Percentiles rank a stretch among this genome's conserved stretches.
These are phyloP conservation scores for Platichthys flesus DNA, from an alignment of 2,113 vertebrate species.

Conservation along the genomic window DNA sequence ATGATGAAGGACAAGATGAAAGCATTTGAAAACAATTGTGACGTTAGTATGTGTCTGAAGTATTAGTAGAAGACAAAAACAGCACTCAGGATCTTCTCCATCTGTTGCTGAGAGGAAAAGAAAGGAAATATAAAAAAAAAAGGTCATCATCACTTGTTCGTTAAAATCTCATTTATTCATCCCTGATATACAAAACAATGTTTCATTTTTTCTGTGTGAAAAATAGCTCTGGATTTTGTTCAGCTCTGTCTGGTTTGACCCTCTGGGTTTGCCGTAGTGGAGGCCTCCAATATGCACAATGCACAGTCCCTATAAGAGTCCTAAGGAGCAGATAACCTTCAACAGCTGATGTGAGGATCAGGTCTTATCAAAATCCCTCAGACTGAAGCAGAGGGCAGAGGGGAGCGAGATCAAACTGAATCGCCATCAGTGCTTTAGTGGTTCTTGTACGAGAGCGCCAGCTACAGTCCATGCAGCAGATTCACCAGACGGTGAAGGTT, in stretches of 20 bases:
- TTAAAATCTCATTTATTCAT: slow-evolving; percentile 84
- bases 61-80: background rate
- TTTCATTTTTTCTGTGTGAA: slow-evolving; percentile 67
- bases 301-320: slow-evolving; percentile 33
- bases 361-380: slow-evolving; percentile 40
- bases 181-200: slow-evolving; percentile 80
- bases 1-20: slow-evolving; percentile 12
- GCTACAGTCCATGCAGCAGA: slow-evolving; percentile 44
- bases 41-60: background rate
- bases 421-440: background rate
- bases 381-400: slow-evolving; percentile 27
- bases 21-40: slow-evolving; percentile 13
- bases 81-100: no score
- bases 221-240: slow-evolving; percentile 71
- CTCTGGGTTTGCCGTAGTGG: slow-evolving; percentile 20
- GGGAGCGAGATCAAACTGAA: slow-evolving; percentile 29
- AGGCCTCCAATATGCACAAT: slow-evolving; percentile 44
- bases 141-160: slow-evolving; percentile 41
- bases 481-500: slow-evolving; percentile 31
- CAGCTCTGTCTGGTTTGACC: slow-evolving; percentile 48
- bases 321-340: slow-evolving; percentile 37
- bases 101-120: no score
- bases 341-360: slow-evolving; percentile 38
- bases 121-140: background rate
- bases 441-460: slow-evolving; percentile 9